phyloP scores from a whole-genome alignment of 1,140 invertebrate genomes.

The Pseudomyrmex gracilis region DNA sequence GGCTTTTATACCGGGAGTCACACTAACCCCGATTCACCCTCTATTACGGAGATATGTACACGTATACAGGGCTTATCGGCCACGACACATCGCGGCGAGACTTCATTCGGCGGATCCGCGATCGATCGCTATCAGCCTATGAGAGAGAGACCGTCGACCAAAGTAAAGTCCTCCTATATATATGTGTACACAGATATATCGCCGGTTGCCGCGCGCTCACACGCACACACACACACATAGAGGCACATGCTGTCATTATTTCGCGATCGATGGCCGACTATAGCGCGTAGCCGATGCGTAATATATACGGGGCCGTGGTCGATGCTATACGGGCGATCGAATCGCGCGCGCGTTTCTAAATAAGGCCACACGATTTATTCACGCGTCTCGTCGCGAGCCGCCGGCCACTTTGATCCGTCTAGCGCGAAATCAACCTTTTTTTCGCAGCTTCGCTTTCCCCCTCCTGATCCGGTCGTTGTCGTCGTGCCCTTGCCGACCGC shows the following conservation, averaged over 20 bases:
- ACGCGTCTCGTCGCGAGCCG: slow-evolving; percentile 41
- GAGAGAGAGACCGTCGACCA: slow-evolving; percentile 14
- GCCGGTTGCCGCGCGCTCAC: not conserved
- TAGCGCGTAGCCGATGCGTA: slow-evolving; percentile 34
- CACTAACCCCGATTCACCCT: slow-evolving; percentile 25
- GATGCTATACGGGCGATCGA: slow-evolving; percentile 38
- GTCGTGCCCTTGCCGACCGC: slow-evolving; percentile 35
- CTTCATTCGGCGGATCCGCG: slow-evolving; percentile 30
- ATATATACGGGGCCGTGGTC: slow-evolving; percentile 4
- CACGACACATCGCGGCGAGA: not conserved
- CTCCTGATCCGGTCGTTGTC: not conserved
- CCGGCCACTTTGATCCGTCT: slow-evolving; percentile 56
- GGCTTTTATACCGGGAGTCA: not conserved
- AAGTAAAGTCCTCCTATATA: not conserved
- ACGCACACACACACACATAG: not conserved
- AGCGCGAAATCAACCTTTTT: slow-evolving; percentile 59
- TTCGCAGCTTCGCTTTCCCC: slow-evolving; percentile 15
- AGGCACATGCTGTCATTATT: slow-evolving; percentile 31
- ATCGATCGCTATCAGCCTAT: slow-evolving; percentile 26
- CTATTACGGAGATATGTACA: not conserved
- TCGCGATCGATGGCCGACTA: slow-evolving; percentile 53
- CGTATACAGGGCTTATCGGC: not conserved
- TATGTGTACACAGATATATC: not conserved
- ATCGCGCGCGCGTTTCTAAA: slow-evolving; percentile 47
- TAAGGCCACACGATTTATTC: slow-evolving; percentile 52